These are phyloP conservation scores for Erpobdella octoculata DNA, from an alignment of 2,888 invertebrate species.

Conservation along the genomic window DNA sequence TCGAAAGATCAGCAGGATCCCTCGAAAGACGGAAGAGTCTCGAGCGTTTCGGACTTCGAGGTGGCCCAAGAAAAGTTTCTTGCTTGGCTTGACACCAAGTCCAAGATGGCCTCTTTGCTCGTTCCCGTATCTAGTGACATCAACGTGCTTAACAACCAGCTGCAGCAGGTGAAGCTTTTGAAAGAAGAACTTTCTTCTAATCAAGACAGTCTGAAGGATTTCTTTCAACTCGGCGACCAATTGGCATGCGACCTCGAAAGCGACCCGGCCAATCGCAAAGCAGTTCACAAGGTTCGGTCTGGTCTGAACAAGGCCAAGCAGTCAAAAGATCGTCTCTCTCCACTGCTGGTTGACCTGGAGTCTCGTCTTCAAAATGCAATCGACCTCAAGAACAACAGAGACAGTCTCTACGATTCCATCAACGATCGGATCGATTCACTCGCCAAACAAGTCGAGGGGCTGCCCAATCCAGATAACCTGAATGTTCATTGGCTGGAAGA, in stretches of 20 bases:
- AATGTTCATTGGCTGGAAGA: constrained; percentile 5
- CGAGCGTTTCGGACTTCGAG: constrained; percentile 82
- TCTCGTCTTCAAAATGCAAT: background rate
- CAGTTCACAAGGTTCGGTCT: background rate
- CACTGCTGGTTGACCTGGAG: background rate
- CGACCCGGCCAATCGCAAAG: background rate
- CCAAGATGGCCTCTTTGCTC: constrained; percentile 85
- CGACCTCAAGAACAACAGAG: constrained; percentile 1
- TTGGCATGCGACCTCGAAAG: constrained; percentile 41
- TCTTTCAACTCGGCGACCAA: constrained; percentile 73
- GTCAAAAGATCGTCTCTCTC: background rate
- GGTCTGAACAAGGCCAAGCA: background rate
- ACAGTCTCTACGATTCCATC: background rate
- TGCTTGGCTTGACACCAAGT: constrained; percentile 83
- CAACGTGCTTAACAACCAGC: constrained; percentile 86
- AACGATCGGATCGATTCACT: background rate
- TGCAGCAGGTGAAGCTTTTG: constrained; percentile 77
- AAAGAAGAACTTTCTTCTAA: constrained; percentile 89
- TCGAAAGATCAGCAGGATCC: constrained; percentile 20
- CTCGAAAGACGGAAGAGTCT: constrained; percentile 54
- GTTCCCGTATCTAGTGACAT: constrained; percentile 94
- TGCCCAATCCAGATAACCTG: background rate
- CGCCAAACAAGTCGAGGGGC: background rate
- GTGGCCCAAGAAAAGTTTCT: constrained; percentile 74
- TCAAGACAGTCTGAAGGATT: constrained; percentile 76